Conservation (phyloP, 2,113 vertebrate genomes). For the Sigmodon hispidus region DNA sequence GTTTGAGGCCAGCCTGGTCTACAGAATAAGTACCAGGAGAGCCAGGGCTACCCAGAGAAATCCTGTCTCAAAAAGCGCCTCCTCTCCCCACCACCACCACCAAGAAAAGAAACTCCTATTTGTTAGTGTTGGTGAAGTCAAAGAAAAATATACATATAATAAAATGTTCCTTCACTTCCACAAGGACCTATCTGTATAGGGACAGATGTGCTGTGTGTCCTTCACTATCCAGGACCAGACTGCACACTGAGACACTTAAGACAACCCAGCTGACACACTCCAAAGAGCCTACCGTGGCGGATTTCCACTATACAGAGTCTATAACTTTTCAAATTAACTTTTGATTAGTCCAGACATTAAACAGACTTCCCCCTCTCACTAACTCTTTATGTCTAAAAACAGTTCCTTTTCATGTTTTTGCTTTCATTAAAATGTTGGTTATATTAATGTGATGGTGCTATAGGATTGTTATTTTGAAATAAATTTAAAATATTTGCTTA, state of each 20-base stretch:
- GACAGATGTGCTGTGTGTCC: background rate
- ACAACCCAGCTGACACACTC: background rate
- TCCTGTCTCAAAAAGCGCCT: background rate
- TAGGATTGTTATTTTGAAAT: constrained; percentile 30
- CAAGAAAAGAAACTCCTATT: background rate
- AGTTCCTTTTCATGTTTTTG: background rate
- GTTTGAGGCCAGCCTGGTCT: background rate
- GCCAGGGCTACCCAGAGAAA: background rate
- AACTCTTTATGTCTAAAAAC: background rate
- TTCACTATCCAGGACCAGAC: background rate
- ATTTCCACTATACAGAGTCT: background rate
- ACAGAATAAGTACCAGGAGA: background rate
- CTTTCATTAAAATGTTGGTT: constrained; percentile 24
- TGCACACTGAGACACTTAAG: background rate
- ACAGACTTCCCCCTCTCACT: background rate
- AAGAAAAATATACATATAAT: constrained; percentile 35
- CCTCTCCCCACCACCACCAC: background rate
- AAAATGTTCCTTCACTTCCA: constrained; percentile 15
- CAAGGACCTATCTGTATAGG: background rate
- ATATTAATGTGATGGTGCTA: background rate
- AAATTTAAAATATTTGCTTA: constrained; percentile 8
- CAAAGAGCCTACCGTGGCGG: background rate
- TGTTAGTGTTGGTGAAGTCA: background rate
- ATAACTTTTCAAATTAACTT: background rate
- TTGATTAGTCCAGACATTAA: background rate